phyloP scores from a whole-genome alignment of 2,888 invertebrate species.

The Ecdyonurus torrentis region DNA sequence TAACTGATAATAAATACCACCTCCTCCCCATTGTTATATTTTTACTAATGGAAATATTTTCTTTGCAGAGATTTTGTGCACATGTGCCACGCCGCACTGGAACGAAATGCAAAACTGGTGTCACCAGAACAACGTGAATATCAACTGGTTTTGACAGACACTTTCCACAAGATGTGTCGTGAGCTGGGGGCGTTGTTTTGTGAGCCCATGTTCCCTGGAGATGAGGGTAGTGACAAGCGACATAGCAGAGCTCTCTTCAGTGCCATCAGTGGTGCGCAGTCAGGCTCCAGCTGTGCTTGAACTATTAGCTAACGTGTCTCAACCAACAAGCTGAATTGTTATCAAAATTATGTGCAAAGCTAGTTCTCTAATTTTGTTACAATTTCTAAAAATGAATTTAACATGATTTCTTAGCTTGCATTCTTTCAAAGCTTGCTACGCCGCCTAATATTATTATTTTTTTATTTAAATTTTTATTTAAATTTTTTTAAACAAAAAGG shows the following conservation, averaged over 20 bases:
- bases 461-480: too few relatives aligned
- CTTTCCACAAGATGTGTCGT: slow-evolving; percentile 71
- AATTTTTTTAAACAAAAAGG: too few relatives aligned
- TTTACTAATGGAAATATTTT: slow-evolving; percentile 2
- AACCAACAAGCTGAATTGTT: too few relatives aligned
- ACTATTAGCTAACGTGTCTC: too few relatives aligned
- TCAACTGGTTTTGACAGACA: slow-evolving; percentile 71
- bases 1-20: background rate
- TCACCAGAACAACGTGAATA: slow-evolving; percentile 81
- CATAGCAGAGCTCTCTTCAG: slow-evolving; percentile 62
- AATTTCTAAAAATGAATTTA: too few relatives aligned
- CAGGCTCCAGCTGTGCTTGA: slow-evolving; percentile 67
- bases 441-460: too few relatives aligned
- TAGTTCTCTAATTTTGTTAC: too few relatives aligned
- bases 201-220: slow-evolving; percentile 48
- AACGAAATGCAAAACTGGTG: slow-evolving; percentile 77
- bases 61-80: slow-evolving; percentile 69
- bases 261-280: slow-evolving; percentile 62
- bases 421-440: too few relatives aligned
- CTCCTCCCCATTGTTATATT: background rate
- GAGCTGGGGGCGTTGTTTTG: slow-evolving; percentile 57
- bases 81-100: slow-evolving; percentile 77
- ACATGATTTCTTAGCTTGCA: too few relatives aligned
- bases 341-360: too few relatives aligned
- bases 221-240: slow-evolving; percentile 43